phyloP scores from a whole-genome alignment of 1,140 invertebrate species.

The Theocolax elegans region DNA sequence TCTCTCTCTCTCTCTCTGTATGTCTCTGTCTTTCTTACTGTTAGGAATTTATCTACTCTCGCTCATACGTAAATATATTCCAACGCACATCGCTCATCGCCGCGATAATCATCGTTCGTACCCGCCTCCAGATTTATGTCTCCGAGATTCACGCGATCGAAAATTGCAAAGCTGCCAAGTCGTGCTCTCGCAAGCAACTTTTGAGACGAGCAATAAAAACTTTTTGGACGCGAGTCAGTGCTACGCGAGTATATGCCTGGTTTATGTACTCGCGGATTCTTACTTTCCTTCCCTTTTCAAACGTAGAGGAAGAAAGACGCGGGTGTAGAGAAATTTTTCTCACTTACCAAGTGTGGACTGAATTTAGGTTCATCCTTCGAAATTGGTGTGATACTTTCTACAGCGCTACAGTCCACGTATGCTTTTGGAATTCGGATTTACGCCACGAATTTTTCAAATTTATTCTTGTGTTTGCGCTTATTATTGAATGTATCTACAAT shows the following conservation, averaged over 20 bases:
- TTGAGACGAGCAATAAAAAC: slow-evolving; percentile 28
- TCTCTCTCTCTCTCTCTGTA: too few species aligned
- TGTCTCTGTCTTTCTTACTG: too few species aligned
- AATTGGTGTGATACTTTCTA: too few species aligned
- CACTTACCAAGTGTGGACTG: background rate
- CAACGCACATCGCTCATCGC: slow-evolving; percentile 9
- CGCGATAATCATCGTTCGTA: slow-evolving; percentile 28
- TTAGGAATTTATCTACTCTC: too few species aligned
- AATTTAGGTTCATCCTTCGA: too few species aligned
- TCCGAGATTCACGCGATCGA: slow-evolving; percentile 15
- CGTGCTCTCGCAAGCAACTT: slow-evolving; percentile 3
- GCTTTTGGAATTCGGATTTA: too few species aligned
- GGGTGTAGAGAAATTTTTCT: background rate
- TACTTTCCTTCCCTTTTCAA: too few species aligned
- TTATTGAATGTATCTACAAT: too few species aligned
- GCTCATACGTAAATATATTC: slow-evolving; percentile 8
- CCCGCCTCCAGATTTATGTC: slow-evolving; percentile 19
- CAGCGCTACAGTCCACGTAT: too few species aligned
- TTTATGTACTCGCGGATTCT: background rate
- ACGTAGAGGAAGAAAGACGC: too few species aligned
- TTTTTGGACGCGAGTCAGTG: slow-evolving; percentile 21
- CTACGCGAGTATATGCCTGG: background rate
- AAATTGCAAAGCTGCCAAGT: slow-evolving; percentile 32
- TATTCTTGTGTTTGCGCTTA: too few species aligned
- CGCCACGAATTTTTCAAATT: too few species aligned